Evolutionary conservation across 1,140 invertebrate genomes (phyloP).

Genomic region (Lordiphosa stackelbergi): DNA sequence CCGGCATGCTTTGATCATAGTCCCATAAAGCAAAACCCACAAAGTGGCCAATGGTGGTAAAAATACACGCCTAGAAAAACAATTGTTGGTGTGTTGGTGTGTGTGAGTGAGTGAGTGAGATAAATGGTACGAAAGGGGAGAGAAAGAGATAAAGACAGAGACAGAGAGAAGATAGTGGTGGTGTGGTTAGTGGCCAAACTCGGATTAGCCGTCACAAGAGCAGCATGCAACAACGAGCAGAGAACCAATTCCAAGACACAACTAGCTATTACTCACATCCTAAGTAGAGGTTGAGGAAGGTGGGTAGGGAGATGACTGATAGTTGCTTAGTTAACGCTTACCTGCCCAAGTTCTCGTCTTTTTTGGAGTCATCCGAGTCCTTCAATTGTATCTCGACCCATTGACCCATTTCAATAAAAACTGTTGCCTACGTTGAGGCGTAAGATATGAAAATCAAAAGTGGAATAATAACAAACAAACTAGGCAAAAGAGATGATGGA

Average conservation of each 20-base stretch:
- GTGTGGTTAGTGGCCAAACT: neutral
- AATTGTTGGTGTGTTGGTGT: conserved; percentile 8
- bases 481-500: conserved; percentile 41
- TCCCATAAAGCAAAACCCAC: conserved; percentile 88
- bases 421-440: conserved; percentile 53
- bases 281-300: conserved; percentile 1
- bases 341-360: conserved; percentile 90
- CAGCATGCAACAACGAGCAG: conserved; percentile 6
- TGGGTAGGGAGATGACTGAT: neutral
- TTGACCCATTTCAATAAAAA: conserved; percentile 81
- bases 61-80: conserved; percentile 83
- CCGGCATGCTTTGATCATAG: conserved; percentile 89
- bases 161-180: conserved; percentile 8
- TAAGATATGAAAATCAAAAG: conserved; percentile 33
- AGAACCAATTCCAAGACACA: too few species aligned
- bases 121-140: conserved; percentile 14
- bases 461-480: conserved; percentile 43
- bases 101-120: conserved; percentile 33
- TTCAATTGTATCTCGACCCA: conserved; percentile 86
- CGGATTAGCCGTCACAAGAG: too few species aligned
- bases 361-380: conserved; percentile 91
- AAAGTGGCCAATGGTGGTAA: conserved; percentile 84
- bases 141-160: conserved; percentile 12
- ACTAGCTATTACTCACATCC: conserved; percentile 9
- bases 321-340: conserved; percentile 73